phyloP scores from a whole-genome alignment of 2,113 vertebrate species.

The Oncorhynchus gorbuscha region DNA sequence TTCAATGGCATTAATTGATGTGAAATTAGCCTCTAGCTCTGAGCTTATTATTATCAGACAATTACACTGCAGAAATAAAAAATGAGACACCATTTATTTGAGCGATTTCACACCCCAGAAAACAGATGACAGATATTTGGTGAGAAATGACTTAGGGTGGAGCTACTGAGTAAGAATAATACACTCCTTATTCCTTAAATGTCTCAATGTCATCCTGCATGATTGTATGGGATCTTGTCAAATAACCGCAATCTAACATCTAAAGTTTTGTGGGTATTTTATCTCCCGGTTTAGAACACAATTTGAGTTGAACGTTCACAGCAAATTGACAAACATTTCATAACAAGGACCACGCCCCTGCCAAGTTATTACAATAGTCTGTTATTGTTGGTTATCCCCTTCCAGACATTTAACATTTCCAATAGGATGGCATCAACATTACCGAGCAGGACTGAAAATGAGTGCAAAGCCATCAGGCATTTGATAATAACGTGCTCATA shows the following conservation, averaged over 20 bases:
- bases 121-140: conserved; percentile 40
- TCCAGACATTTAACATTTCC: not conserved
- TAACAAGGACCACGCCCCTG: not conserved
- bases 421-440: not conserved
- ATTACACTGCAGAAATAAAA: conserved; percentile 60
- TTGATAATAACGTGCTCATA: not conserved
- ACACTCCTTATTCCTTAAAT: conserved; percentile 36
- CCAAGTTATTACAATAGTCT: not conserved
- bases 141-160: conserved; percentile 45
- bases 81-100: conserved; percentile 53
- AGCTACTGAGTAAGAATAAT: conserved; percentile 50
- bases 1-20: conserved; percentile 68
- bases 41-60: conserved; percentile 57
- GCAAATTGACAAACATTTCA: not conserved
- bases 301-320: no score
- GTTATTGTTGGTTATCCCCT: not conserved
- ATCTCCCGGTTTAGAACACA: no score
- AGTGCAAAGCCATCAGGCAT: not conserved
- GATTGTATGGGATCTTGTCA: no score
- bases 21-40: conserved; percentile 64
- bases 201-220: not conserved
- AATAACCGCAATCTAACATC: no score
- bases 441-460: not conserved
- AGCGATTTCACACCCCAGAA: conserved; percentile 65
- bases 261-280: no score